These are phyloP conservation scores for Cynoglossus semilaevis DNA, from an alignment of 2,113 vertebrate genomes.

Conservation along the genomic window DNA sequence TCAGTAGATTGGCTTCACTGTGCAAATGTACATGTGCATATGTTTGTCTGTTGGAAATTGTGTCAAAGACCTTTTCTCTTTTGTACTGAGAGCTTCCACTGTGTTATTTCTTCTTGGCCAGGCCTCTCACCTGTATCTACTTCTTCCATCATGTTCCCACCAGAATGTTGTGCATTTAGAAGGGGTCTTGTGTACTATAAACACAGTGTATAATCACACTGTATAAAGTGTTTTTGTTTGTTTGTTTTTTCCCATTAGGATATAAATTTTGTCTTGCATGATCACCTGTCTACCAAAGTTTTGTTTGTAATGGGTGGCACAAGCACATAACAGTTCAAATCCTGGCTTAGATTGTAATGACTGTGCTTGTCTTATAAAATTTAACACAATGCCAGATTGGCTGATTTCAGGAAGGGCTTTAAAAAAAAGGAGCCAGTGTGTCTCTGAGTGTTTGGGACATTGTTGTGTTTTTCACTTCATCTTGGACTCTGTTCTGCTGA, in stretches of 20 bases:
- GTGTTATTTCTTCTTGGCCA: constrained; percentile 17
- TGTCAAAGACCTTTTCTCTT: constrained; percentile 38
- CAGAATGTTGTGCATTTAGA: constrained; percentile 38
- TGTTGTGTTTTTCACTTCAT: constrained; percentile 20
- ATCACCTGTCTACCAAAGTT: constrained; percentile 44
- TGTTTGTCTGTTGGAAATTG: constrained; percentile 48
- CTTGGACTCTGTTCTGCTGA: constrained; percentile 31
- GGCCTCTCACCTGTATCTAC: constrained; percentile 36
- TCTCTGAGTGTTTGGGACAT: constrained; percentile 32
- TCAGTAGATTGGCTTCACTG: constrained; percentile 88
- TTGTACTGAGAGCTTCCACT: constrained; percentile 50
- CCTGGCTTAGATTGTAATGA: constrained; percentile 40
- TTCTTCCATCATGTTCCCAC: constrained; percentile 47
- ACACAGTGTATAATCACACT: constrained; percentile 6
- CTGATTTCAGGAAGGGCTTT: constrained; percentile 42
- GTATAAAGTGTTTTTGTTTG: constrained; percentile 11
- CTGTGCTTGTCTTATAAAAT: constrained; percentile 30
- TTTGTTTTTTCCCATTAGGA: constrained; percentile 9
- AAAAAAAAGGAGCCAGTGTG: constrained; percentile 22
- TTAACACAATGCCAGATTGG: constrained; percentile 28
- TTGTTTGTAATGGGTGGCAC: constrained; percentile 31
- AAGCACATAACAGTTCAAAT: constrained; percentile 51
- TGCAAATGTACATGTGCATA: constrained; percentile 70
- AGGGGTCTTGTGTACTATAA: constrained; percentile 4
- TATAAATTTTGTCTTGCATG: constrained; percentile 18